phyloP scores from a whole-genome alignment of 2,113 vertebrate genomes.

The Notechis scutatus region DNA sequence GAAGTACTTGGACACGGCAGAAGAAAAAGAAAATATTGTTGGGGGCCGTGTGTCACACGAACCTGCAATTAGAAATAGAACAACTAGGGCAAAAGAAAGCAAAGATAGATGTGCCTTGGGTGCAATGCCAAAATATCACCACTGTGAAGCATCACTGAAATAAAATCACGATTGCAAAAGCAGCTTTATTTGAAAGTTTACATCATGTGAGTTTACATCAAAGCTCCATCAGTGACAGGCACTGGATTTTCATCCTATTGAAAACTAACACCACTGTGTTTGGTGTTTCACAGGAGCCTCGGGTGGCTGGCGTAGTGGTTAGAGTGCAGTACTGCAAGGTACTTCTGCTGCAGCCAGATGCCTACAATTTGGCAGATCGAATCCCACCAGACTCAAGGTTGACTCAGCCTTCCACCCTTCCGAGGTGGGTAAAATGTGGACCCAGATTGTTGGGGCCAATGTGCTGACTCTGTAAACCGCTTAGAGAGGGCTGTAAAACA shows the following conservation, averaged over 20 bases:
- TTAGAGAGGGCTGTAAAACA: too few species aligned
- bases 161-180: neutral
- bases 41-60: neutral
- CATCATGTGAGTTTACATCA: too few species aligned
- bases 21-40: neutral
- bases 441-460: too few species aligned
- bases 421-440: too few species aligned
- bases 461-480: too few species aligned
- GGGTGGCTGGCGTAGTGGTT: too few species aligned
- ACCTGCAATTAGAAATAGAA: neutral
- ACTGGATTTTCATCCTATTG: neutral
- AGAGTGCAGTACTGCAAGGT: too few species aligned
- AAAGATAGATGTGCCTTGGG: neutral
- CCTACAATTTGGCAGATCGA: too few species aligned
- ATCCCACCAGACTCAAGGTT: too few species aligned
- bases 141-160: neutral
- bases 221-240: neutral
- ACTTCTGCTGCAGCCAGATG: too few species aligned
- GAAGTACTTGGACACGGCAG: neutral
- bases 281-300: neutral
- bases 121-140: neutral
- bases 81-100: neutral
- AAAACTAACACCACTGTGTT: neutral
- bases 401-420: too few species aligned
- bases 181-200: neutral